Conservation (phyloP, 2,888 invertebrate genomes). For the Platycnemis pennipes region DNA sequence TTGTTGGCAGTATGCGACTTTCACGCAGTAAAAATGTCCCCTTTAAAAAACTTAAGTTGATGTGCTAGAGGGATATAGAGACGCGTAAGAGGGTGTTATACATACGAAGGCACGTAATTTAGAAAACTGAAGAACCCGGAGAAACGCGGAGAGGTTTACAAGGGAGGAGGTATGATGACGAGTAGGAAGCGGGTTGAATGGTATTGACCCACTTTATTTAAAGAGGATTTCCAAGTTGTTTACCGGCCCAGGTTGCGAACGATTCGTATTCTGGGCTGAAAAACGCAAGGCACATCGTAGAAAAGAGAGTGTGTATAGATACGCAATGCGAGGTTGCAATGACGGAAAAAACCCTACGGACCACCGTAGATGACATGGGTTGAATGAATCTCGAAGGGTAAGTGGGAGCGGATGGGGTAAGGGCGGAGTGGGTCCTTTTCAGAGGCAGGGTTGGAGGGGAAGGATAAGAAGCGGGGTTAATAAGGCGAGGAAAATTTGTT, state of each 20-base stretch:
- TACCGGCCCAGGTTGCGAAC: too few relatives aligned
- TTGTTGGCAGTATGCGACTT: not conserved
- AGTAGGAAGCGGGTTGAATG: not conserved
- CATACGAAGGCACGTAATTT: not conserved
- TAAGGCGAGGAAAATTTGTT: slow-evolving; percentile 31
- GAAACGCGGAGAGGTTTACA: not conserved
- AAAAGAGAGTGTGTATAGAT: too few relatives aligned
- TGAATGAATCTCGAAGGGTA: too few relatives aligned
- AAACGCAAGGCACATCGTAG: too few relatives aligned
- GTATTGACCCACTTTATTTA: not conserved
- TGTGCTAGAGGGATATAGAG: not conserved
- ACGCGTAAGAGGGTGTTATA: not conserved
- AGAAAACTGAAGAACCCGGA: not conserved
- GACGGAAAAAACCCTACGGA: too few relatives aligned
- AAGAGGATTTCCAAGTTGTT: not conserved
- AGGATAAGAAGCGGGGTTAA: not conserved
- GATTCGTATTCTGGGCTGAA: too few relatives aligned
- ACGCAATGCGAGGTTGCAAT: too few relatives aligned
- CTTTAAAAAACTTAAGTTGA: not conserved
- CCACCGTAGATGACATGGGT: too few relatives aligned
- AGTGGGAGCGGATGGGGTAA: not conserved
- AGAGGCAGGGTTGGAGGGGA: not conserved
- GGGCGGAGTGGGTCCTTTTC: not conserved
- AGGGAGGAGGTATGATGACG: not conserved
- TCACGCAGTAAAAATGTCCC: not conserved